A percentile compares a stretch with the other conserved stretches of the same genome.
Evolutionary conservation across 2,888 invertebrate genomes (phyloP).

Genomic region (Harpagoxenus sublaevis): DNA sequence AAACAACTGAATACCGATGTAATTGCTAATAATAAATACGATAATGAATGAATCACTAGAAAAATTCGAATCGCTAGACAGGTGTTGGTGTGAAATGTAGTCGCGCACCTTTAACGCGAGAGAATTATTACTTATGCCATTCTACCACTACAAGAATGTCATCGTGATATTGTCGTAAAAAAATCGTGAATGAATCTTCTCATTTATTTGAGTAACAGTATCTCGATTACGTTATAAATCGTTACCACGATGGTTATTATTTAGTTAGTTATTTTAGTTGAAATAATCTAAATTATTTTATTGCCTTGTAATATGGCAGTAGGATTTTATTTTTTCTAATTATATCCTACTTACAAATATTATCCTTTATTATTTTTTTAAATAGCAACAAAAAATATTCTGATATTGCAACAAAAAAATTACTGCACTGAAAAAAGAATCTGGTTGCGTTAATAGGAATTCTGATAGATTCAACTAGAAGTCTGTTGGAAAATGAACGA

Average conservation of each 20-base stretch:
- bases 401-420: not conserved
- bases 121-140: not conserved
- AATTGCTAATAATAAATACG: not conserved
- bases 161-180: not conserved
- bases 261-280: not conserved
- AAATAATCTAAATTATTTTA: constrained; percentile 8
- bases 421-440: no score
- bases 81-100: not conserved
- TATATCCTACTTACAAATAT: not conserved
- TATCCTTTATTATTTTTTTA: not conserved
- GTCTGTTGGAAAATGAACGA: no score
- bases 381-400: not conserved
- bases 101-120: not conserved
- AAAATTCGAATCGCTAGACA: not conserved
- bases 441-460: no score
- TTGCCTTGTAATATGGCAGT: not conserved
- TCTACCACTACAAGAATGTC: not conserved
- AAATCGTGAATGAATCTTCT: not conserved
- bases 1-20: not conserved
- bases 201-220: not conserved
- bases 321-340: not conserved
- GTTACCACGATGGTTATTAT: not conserved
- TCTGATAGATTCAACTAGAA: no score
- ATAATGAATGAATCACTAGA: not conserved
- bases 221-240: not conserved